Evolutionary conservation across 2,113 vertebrate species (phyloP), one percentile per base, ranked within the genome.

Genomic region (Strix uralensis): DNA sequence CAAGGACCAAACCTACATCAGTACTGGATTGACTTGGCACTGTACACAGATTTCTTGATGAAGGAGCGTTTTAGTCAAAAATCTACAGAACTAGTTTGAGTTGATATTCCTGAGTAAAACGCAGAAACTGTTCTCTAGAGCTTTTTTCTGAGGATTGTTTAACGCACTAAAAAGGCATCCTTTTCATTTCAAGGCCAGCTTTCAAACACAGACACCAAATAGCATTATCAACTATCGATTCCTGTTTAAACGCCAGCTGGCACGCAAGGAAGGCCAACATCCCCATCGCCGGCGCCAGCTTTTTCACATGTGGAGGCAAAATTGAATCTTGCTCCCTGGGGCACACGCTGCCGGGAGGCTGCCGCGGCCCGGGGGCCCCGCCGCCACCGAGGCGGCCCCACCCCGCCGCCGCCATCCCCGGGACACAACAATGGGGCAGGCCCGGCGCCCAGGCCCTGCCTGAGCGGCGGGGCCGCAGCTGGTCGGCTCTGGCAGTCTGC

Each of bases 1-100:
- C 0, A 0, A 63, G 15, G 27, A 20, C 44, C 67, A 55, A 83
- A 42, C 36, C 75, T 18, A 2, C 1, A 66, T 18, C 36, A 1
- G 0, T 55, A 6, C 9, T 44, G 29, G 15, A 40, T 2, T 47
- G 47, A 34, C 19, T 58, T 44, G 17, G 52, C 27, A 11, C 34
- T 34, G 29, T 16, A 65, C 29, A 65, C 3, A 13, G 16, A 46
- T 36, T 74, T 65, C 36, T 54, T 65, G 40, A 62, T 29, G 14
- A 78, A 34, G 25, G 27, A 59, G 36, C 62, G 23, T 74, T 63
- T 81, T 29, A 57, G 30, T 16, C 5, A 55, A 62, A 90, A 88
- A n/a, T 36, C 69, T 75, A 44, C 20, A 51, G 18, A 92, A 79
- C 19, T 26, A 69, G 22, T 63, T 58, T 34, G 52, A 91, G 36